These are phyloP conservation scores for Psophia crepitans DNA, from an alignment of 2,113 vertebrate species.

Conservation along the genomic window DNA sequence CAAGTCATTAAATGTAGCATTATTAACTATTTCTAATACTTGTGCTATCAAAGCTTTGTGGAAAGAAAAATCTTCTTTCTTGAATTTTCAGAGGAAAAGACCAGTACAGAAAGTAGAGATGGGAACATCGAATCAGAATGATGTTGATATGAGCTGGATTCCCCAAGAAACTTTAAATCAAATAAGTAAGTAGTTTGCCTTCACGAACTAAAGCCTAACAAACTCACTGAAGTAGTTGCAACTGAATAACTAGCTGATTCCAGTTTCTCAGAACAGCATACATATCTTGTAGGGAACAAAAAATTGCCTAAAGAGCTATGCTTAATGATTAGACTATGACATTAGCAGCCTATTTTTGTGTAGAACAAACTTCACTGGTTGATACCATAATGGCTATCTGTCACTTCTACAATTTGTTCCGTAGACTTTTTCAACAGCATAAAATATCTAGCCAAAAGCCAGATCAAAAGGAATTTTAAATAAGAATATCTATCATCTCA, in stretches of 20 bases:
- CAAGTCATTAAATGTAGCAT: not conserved
- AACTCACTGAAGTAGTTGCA: not conserved
- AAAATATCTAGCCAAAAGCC: not conserved
- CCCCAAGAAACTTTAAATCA: slow-evolving; percentile 97
- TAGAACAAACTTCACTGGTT: not conserved
- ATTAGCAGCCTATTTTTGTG: not conserved
- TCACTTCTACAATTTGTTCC: not conserved
- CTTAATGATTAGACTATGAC: not conserved
- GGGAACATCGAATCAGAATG: slow-evolving; percentile 93
- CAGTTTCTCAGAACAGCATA: not conserved
- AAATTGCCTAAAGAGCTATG: not conserved
- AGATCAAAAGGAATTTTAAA: not conserved
- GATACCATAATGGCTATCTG: not conserved
- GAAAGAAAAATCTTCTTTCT: not conserved
- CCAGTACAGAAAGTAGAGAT: slow-evolving; percentile 93
- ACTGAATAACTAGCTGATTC: not conserved
- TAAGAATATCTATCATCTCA: not conserved
- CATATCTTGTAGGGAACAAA: not conserved
- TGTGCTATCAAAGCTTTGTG: not conserved
- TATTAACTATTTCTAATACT: not conserved
- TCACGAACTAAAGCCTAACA: not conserved
- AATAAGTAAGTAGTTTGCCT: slow-evolving; percentile 87
- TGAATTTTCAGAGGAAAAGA: slow-evolving; percentile 83
- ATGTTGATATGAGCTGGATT: slow-evolving; percentile 99
- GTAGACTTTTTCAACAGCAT: not conserved